Conservation (phyloP, 2,888 invertebrate species). For the Conomelus anceps region DNA sequence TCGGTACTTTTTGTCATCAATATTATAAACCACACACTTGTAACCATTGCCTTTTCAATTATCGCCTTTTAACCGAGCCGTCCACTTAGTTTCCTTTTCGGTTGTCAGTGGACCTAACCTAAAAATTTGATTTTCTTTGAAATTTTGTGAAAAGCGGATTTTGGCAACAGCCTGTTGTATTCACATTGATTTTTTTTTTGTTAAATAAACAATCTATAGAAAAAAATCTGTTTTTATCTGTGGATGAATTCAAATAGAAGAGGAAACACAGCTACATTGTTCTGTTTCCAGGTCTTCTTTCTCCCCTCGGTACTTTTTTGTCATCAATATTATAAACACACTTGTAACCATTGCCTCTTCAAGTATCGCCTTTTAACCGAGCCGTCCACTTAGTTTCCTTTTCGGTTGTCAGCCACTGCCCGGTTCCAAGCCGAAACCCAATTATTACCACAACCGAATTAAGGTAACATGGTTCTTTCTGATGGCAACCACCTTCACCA, state of each 20-base stretch:
- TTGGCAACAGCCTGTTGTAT: no score
- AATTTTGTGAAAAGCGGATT: no score
- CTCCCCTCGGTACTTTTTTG: background rate
- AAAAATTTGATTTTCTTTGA: no score
- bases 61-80: no score
- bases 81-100: no score
- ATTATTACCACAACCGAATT: background rate
- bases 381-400: background rate
- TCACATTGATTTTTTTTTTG: no score
- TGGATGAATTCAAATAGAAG: background rate
- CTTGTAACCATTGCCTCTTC: background rate
- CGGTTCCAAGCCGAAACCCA: background rate
- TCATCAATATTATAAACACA: background rate
- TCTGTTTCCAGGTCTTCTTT: background rate
- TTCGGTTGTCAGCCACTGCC: background rate
- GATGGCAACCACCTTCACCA: background rate
- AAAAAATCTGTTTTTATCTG: background rate
- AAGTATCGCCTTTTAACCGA: background rate
- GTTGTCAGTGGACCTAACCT: no score
- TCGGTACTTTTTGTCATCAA: background rate
- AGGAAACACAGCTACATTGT: background rate
- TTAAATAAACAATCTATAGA: no score
- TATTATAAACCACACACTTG: background rate
- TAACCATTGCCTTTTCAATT: background rate
- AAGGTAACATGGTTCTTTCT: background rate